A percentile compares a stretch with the other conserved stretches of the same genome.
Evolutionary conservation across 1,140 invertebrate genomes (phyloP).

Genomic region (Pseudobourletiella spinata): DNA sequence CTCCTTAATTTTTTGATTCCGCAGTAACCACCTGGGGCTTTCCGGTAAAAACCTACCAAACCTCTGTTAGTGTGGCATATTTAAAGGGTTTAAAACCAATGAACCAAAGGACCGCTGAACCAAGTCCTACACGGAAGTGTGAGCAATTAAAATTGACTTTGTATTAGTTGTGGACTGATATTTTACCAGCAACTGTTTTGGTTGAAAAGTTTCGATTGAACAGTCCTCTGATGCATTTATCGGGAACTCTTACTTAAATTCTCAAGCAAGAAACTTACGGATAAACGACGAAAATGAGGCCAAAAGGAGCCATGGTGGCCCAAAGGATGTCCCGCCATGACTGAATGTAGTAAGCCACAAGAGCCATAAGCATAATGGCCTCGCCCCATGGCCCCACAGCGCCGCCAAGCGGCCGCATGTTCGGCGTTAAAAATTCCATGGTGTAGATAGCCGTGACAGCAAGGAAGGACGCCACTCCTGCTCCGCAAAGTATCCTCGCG

Average conservation of each 20-base stretch:
- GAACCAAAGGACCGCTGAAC: no score
- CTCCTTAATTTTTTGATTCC: conserved; percentile 20
- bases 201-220: no score
- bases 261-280: no score
- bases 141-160: no score
- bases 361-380: conserved; percentile 15
- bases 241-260: no score
- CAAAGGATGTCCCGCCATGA: conserved; percentile 14
- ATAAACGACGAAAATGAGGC: neutral
- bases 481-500: conserved; percentile 6
- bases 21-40: conserved; percentile 29
- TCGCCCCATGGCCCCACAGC: conserved; percentile 14
- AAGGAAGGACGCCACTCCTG: conserved; percentile 8
- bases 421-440: conserved; percentile 22
- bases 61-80: neutral
- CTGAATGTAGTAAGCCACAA: conserved; percentile 15
- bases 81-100: no score
- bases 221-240: no score
- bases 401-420: conserved; percentile 10
- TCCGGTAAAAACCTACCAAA: conserved; percentile 15
- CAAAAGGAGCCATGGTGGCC: conserved; percentile 14
- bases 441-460: conserved; percentile 7
- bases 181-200: no score
- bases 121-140: no score
- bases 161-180: no score